phyloP scores from a whole-genome alignment of 2,888 invertebrate species.

The Aquatica leii region DNA sequence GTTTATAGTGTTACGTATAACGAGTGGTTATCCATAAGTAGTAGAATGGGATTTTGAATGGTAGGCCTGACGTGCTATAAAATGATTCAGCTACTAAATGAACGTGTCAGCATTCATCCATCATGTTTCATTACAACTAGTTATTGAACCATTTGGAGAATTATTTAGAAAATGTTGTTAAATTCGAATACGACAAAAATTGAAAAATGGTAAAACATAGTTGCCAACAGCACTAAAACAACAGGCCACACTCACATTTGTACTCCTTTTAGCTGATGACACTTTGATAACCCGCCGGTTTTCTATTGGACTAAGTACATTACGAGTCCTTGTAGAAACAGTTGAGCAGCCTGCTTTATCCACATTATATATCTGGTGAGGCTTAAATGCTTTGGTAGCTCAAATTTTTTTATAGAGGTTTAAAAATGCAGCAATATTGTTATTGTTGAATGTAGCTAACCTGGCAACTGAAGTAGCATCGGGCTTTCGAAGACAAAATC shows the following conservation, averaged over 20 bases:
- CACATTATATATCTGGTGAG: too few species aligned
- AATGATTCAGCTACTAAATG: neutral
- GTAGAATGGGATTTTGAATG: neutral
- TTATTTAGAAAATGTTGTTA: too few species aligned
- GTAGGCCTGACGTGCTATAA: conserved; percentile 1
- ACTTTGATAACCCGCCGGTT: conserved; percentile 5
- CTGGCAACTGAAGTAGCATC: conserved; percentile 2
- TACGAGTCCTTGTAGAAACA: conserved; percentile 7
- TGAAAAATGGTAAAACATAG: too few species aligned
- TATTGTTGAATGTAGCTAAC: conserved; percentile 1
- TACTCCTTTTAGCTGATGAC: conserved; percentile 10
- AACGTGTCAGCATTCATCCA: conserved; percentile 1
- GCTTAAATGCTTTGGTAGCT: neutral
- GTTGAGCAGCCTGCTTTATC: conserved; percentile 3
- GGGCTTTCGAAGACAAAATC: neutral
- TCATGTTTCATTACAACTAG: neutral
- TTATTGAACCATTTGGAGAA: neutral
- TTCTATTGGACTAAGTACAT: conserved; percentile 1
- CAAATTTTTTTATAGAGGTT: neutral
- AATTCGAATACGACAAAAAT: too few species aligned
- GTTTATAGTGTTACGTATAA: neutral
- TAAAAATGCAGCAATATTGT: neutral
- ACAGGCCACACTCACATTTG: conserved; percentile 11
- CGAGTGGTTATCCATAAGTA: conserved; percentile 4
- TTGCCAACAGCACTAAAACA: conserved; percentile 14